phyloP scores from a whole-genome alignment of 2,113 vertebrate species.

The Pelecanus crispus region DNA sequence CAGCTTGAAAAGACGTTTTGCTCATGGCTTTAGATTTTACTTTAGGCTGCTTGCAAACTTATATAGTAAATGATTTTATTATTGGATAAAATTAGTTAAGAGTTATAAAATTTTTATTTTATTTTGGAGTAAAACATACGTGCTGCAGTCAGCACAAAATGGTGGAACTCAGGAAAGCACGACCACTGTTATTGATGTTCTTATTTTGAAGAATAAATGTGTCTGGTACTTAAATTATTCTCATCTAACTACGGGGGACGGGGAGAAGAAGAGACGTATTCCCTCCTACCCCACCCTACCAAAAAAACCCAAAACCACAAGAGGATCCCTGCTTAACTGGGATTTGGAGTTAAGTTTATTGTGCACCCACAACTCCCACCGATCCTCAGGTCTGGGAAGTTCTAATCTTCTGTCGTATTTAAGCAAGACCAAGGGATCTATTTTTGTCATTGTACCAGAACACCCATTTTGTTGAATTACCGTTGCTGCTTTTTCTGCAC shows the following conservation, averaged over 20 bases:
- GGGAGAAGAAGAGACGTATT: background rate
- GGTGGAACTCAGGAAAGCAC: background rate
- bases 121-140: background rate
- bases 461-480: background rate
- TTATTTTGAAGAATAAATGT: background rate
- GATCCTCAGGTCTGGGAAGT: background rate
- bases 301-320: background rate
- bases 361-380: background rate
- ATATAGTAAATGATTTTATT: background rate
- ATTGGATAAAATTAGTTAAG: background rate
- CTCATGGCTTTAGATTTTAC: background rate
- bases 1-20: background rate
- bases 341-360: background rate
- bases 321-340: background rate
- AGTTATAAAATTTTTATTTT: fast-evolving
- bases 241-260: fast-evolving
- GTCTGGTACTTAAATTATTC: background rate
- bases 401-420: background rate
- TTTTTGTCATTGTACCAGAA: background rate
- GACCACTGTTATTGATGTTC: background rate
- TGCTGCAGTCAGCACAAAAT: background rate
- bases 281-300: background rate
- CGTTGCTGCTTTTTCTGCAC: background rate
- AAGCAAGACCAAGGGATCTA: background rate
- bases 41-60: background rate